Evolutionary conservation across 1,140 invertebrate genomes (phyloP).

Genomic region (Drosophila bifasciata): DNA sequence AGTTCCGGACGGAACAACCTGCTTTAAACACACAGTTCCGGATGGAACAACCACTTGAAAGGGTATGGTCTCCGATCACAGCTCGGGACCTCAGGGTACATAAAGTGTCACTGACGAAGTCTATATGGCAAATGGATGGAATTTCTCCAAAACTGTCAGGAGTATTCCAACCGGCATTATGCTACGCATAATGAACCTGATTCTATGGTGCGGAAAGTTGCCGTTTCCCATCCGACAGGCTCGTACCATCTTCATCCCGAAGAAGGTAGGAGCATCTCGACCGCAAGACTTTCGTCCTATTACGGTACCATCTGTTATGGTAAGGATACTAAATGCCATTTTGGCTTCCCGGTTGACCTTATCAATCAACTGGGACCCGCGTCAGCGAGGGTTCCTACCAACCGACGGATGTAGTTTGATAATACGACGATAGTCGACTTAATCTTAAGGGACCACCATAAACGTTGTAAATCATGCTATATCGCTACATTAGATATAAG

Average conservation of each 20-base stretch:
- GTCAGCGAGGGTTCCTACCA: slow-evolving; percentile 24
- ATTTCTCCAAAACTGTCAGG: slow-evolving; percentile 10
- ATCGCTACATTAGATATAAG: slow-evolving; percentile 28
- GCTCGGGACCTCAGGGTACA: not conserved
- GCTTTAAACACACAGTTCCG: too few species aligned
- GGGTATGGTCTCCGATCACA: slow-evolving; percentile 16
- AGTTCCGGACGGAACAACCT: too few species aligned
- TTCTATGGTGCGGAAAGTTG: slow-evolving; percentile 29
- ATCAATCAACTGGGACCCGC: slow-evolving; percentile 21
- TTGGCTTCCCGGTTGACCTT: slow-evolving; percentile 16
- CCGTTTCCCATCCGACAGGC: slow-evolving; percentile 18
- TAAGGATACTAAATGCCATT: slow-evolving; percentile 36
- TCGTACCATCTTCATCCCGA: slow-evolving; percentile 41
- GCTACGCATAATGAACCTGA: slow-evolving; percentile 43
- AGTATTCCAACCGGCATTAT: slow-evolving; percentile 29
- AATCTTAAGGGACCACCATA: slow-evolving; percentile 25
- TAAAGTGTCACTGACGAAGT: slow-evolving; percentile 1
- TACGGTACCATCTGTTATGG: slow-evolving; percentile 25
- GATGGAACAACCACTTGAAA: slow-evolving; percentile 10
- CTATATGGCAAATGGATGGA: slow-evolving; percentile 19
- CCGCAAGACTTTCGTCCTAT: slow-evolving; percentile 38
- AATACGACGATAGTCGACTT: slow-evolving; percentile 40
- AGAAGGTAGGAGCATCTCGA: slow-evolving; percentile 6
- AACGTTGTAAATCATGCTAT: slow-evolving; percentile 17
- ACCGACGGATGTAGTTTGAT: slow-evolving; percentile 37